Evolutionary conservation across 1,140 invertebrate genomes (phyloP).

Genomic region (Pararge aegeria): DNA sequence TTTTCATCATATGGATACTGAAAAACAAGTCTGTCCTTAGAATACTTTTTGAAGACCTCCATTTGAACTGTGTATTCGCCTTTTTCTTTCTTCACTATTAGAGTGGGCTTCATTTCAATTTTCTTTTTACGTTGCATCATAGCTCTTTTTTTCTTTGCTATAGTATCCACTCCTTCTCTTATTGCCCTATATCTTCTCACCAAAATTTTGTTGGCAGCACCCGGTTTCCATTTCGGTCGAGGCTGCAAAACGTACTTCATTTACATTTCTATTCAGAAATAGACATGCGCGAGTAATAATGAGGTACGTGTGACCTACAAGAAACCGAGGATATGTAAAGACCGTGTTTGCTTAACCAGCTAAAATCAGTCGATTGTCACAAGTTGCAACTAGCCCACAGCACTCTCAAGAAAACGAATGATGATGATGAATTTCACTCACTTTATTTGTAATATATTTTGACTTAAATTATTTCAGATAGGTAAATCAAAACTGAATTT

Average conservation of each 20-base stretch:
- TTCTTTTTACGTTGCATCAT: constrained; percentile 68
- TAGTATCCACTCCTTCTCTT: constrained; percentile 57
- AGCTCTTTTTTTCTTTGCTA: constrained; percentile 68
- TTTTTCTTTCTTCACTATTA: constrained; percentile 60
- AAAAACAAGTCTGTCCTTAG: constrained; percentile 59
- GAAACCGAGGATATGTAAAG: too few relatives aligned
- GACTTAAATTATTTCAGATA: too few relatives aligned
- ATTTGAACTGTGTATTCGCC: constrained; percentile 71
- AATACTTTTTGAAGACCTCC: constrained; percentile 73
- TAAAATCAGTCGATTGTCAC: too few relatives aligned
- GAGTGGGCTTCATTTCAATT: constrained; percentile 63
- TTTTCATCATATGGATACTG: constrained; percentile 73
- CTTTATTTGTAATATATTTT: too few relatives aligned
- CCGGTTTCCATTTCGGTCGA: constrained; percentile 64
- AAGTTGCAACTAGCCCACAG: too few relatives aligned
- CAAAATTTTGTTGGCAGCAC: constrained; percentile 59
- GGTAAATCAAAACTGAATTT: too few relatives aligned
- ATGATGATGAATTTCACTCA: too few relatives aligned
- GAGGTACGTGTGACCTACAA: too few relatives aligned
- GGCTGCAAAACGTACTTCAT: constrained; percentile 37
- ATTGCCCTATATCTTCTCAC: constrained; percentile 59
- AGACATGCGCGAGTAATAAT: too few relatives aligned
- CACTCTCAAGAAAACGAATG: too few relatives aligned
- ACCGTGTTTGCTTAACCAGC: too few relatives aligned
- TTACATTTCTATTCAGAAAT: too few relatives aligned